Evolutionary conservation across 1,140 invertebrate genomes (phyloP).

Genomic region (Bactericera cockerelli): DNA sequence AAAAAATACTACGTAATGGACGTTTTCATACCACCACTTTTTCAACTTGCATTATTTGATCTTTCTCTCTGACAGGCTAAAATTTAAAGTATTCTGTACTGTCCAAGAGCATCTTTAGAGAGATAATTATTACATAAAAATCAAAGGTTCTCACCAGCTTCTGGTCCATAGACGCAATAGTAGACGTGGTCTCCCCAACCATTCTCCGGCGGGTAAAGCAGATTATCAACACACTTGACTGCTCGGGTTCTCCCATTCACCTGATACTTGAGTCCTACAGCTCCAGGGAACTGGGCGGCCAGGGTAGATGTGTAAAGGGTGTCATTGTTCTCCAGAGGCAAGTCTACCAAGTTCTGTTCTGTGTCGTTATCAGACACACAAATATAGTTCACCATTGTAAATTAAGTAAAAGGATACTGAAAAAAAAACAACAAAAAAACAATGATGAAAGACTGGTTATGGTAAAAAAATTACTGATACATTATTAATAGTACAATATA

Average conservation of each 20-base stretch:
- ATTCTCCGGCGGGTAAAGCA: slow-evolving; percentile 67
- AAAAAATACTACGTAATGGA: too few relatives aligned
- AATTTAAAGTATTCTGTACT: too few relatives aligned
- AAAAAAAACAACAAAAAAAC: too few relatives aligned
- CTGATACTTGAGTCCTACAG: slow-evolving; percentile 84
- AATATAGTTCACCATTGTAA: slow-evolving; percentile 32
- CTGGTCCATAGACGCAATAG: slow-evolving; percentile 55
- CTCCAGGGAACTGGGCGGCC: slow-evolving; percentile 80
- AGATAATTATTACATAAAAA: too few relatives aligned
- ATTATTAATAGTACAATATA: too few relatives aligned
- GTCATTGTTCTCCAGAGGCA: slow-evolving; percentile 79
- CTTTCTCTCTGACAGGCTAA: too few relatives aligned
- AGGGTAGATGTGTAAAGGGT: slow-evolving; percentile 74
- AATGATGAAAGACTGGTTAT: too few relatives aligned
- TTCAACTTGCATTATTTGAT: too few relatives aligned
- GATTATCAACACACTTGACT: slow-evolving; percentile 70
- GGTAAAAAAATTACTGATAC: too few relatives aligned
- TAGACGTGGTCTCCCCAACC: slow-evolving; percentile 82
- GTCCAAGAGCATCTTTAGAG: too few relatives aligned
- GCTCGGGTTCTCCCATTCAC: slow-evolving; percentile 72
- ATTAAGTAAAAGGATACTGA: too few relatives aligned
- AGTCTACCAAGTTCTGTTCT: slow-evolving; percentile 63
- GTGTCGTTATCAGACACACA: slow-evolving; percentile 79
- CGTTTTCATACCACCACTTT: too few relatives aligned
- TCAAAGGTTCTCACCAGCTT: background rate